These are phyloP conservation scores for Trogon surrucura DNA, from an alignment of 2,113 vertebrate species.

Conservation along the genomic window DNA sequence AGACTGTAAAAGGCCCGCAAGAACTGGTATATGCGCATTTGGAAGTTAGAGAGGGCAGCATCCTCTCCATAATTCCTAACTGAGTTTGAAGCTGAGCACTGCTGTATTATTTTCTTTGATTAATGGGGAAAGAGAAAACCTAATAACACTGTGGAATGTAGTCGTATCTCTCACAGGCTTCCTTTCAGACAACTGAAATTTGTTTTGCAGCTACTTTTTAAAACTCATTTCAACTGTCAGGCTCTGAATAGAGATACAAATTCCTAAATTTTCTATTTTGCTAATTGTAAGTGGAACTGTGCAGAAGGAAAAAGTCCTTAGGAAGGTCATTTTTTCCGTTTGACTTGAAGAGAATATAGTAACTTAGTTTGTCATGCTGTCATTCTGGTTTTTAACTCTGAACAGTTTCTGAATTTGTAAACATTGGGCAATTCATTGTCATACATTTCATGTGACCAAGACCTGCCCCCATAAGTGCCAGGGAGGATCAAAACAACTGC, in stretches of 20 bases:
- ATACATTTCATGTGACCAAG: not conserved
- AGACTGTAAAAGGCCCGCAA: not conserved
- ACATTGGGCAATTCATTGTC: not conserved
- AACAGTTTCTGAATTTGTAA: not conserved
- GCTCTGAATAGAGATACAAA: not conserved
- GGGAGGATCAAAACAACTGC: not conserved
- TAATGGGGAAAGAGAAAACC: not conserved
- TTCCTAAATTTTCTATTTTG: not conserved
- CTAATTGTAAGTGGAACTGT: not conserved
- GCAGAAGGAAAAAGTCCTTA: not conserved
- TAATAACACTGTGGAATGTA: not conserved
- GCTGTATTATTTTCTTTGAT: not conserved
- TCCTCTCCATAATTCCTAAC: not conserved
- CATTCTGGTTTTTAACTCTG: not conserved
- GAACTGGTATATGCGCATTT: not conserved
- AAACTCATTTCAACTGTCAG: not conserved
- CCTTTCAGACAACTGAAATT: not conserved
- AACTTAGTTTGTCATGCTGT: not conserved
- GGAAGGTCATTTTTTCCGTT: not conserved
- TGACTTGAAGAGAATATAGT: not conserved
- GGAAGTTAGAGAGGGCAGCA: not conserved
- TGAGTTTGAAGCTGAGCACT: not conserved
- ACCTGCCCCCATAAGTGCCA: rapidly evolving
- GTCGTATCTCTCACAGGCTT: not conserved
- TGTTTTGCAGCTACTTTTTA: not conserved